A percentile compares a stretch with the other conserved stretches of the same genome.
These are phyloP conservation scores for Tolmerus cingulatus DNA, from an alignment of 2,888 invertebrate species.

Conservation along the genomic window DNA sequence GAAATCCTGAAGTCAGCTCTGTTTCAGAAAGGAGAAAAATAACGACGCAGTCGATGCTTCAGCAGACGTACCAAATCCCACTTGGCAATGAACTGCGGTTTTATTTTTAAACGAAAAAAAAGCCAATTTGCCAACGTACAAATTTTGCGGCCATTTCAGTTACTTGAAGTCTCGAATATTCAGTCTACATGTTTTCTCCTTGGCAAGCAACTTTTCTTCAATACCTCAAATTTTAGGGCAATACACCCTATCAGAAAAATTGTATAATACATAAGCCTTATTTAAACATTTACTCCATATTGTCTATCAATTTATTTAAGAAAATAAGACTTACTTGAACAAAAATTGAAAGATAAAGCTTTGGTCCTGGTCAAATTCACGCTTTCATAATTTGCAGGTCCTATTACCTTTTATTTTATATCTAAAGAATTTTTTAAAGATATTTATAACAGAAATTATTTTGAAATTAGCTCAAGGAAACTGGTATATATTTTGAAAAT, in stretches of 20 bases:
- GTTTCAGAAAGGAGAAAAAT: neutral
- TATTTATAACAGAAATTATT: neutral
- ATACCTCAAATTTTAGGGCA: no score
- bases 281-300: no score
- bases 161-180: neutral
- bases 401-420: neutral
- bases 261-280: no score
- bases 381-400: neutral
- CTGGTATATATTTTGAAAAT: no score
- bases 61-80: neutral
- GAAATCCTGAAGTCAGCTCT: neutral
- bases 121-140: neutral
- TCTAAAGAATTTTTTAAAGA: neutral
- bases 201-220: no score
- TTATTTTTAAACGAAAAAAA: neutral
- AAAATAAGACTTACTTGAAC: neutral
- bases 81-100: slow-evolving; percentile 10
- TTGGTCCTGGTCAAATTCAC: neutral
- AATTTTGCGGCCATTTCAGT: neutral
- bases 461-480: neutral
- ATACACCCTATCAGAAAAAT: no score
- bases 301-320: neutral
- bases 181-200: neutral
- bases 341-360: neutral
- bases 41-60: neutral